Conservation (phyloP, 35 echinoderm and acorn worm genomes). For the Strongylocentrotus purpuratus region DNA sequence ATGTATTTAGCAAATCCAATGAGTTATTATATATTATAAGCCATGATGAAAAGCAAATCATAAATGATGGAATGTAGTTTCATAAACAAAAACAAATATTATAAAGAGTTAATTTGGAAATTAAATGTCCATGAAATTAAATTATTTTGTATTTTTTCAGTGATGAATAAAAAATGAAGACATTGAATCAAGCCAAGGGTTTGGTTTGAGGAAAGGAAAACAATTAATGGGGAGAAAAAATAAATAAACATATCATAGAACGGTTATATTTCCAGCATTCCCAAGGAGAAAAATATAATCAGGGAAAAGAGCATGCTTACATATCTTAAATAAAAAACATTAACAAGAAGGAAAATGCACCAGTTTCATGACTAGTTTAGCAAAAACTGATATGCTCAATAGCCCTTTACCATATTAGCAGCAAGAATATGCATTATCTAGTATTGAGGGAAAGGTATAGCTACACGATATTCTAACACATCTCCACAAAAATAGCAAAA, state of each 20-base stretch:
- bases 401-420: neutral
- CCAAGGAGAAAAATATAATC: neutral
- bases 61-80: neutral
- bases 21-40: neutral
- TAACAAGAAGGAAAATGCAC: neutral
- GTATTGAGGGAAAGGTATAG: no score
- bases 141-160: neutral
- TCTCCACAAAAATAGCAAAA: no score
- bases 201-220: neutral
- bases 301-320: neutral
- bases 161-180: neutral
- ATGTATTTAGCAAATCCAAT: neutral
- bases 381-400: neutral
- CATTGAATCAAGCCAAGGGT: neutral
- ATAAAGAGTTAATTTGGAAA: neutral
- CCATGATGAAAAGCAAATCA: neutral
- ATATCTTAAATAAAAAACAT: neutral
- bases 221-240: neutral
- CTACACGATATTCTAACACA: no score
- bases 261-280: neutral
- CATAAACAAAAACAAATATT: neutral
- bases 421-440: neutral
- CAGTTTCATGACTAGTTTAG: neutral
- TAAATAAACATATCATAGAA: neutral
- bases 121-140: neutral